Evolutionary conservation across 2,113 vertebrate genomes (phyloP).

Genomic region (Coreoperca whiteheadi): DNA sequence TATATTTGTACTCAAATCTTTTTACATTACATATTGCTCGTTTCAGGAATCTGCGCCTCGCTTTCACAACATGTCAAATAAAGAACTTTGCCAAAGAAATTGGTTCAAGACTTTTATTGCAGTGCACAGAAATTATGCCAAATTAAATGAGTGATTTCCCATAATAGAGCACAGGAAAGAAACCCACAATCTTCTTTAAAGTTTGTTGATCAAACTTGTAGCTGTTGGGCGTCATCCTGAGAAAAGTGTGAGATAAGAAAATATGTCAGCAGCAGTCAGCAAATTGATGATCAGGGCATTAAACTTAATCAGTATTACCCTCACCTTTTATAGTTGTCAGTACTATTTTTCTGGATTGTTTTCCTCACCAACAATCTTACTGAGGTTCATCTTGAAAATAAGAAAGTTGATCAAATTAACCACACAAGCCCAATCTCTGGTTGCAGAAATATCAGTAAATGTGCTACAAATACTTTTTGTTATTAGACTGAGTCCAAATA

Average conservation of each 20-base stretch:
- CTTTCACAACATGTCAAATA: conserved; percentile 59
- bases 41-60: conserved; percentile 2
- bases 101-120: conserved; percentile 39
- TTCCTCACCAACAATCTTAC: too few relatives aligned
- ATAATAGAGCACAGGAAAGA: neutral
- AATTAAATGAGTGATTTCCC: neutral
- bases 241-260: neutral
- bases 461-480: neutral
- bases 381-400: neutral
- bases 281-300: neutral
- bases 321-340: conserved; percentile 17
- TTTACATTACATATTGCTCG: conserved; percentile 22
- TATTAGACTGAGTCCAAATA: neutral
- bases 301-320: neutral
- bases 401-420: neutral
- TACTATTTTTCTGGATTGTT: neutral
- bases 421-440: neutral
- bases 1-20: conserved; percentile 8
- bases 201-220: neutral
- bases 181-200: neutral
- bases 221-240: conserved; percentile 7
- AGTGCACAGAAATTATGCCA: neutral
- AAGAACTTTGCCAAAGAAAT: conserved; percentile 43
- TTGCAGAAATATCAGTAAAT: neutral
- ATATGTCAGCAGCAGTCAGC: neutral